Conservation (phyloP, 2,888 invertebrate genomes). For the Synergus umbraculus region DNA sequence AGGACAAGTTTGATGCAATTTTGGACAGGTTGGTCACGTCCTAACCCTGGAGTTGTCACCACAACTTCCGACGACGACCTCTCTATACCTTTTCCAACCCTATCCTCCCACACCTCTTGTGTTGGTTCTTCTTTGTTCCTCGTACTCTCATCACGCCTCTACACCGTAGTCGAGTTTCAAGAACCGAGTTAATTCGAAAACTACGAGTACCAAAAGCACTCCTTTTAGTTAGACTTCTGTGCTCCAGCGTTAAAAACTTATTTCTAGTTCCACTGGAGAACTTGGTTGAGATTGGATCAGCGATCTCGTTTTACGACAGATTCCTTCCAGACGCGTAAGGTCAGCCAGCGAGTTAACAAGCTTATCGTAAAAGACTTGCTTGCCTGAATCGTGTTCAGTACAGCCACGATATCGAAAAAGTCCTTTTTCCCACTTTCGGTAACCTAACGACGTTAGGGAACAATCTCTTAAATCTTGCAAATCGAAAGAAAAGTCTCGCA, state of each 20-base stretch:
- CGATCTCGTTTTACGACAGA: constrained; percentile 42
- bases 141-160: constrained; percentile 36
- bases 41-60: constrained; percentile 61
- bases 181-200: constrained; percentile 69
- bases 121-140: constrained; percentile 48
- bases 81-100: constrained; percentile 47
- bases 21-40: constrained; percentile 67
- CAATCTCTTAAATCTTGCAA: constrained; percentile 31
- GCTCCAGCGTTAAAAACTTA: constrained; percentile 47
- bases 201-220: constrained; percentile 56
- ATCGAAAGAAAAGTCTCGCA: not conserved
- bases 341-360: constrained; percentile 31
- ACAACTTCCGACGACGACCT: constrained; percentile 61
- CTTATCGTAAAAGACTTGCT: constrained; percentile 40
- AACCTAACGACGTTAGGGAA: constrained; percentile 26
- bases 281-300: constrained; percentile 55
- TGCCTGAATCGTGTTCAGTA: constrained; percentile 16
- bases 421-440: constrained; percentile 12
- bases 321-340: constrained; percentile 16
- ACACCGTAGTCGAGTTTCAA: constrained; percentile 47
- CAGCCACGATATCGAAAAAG: constrained; percentile 26
- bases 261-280: constrained; percentile 50
- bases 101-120: constrained; percentile 38
- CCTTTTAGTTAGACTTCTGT: constrained; percentile 49
- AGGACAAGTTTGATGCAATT: constrained; percentile 65